These are phyloP conservation scores for Cyrtodaria siliqua DNA, from an alignment of 2,888 invertebrate genomes.

Conservation along the genomic window DNA sequence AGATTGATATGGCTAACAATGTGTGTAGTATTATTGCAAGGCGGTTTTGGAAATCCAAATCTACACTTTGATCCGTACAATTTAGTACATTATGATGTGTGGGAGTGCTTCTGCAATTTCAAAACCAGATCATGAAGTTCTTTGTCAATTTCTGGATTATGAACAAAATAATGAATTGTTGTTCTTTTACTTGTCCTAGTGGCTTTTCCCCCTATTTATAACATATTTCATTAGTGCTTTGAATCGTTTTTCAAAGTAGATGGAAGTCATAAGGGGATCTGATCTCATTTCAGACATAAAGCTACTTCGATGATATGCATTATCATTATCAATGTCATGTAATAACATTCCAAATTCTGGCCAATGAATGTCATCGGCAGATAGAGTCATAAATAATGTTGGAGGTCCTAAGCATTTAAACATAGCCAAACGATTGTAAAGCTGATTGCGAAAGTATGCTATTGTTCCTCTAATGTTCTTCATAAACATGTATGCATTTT, in stretches of 20 bases:
- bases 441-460: constrained; percentile 14
- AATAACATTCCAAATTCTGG: constrained; percentile 13
- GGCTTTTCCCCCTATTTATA: constrained; percentile 23
- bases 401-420: constrained; percentile 19
- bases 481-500: constrained; percentile 32
- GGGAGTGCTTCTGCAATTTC: constrained; percentile 38
- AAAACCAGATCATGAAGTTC: constrained; percentile 10
- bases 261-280: constrained; percentile 39
- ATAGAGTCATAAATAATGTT: constrained; percentile 21
- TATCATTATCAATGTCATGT: background rate
- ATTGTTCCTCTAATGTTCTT: constrained; percentile 32
- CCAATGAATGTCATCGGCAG: constrained; percentile 39
- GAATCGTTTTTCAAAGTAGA: constrained; percentile 36
- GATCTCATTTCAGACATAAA: no score
- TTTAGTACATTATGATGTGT: constrained; percentile 49
- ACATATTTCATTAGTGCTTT: constrained; percentile 30
- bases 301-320: no score
- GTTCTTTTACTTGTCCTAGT: constrained; percentile 25
- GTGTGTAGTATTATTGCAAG: constrained; percentile 21
- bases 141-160: no score
- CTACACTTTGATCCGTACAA: constrained; percentile 28
- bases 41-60: constrained; percentile 44
- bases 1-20: constrained; percentile 14
- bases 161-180: no score
- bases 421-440: constrained; percentile 19